Evolutionary conservation across 2,113 vertebrate species (phyloP).

Genomic region (Myotis davidii): DNA sequence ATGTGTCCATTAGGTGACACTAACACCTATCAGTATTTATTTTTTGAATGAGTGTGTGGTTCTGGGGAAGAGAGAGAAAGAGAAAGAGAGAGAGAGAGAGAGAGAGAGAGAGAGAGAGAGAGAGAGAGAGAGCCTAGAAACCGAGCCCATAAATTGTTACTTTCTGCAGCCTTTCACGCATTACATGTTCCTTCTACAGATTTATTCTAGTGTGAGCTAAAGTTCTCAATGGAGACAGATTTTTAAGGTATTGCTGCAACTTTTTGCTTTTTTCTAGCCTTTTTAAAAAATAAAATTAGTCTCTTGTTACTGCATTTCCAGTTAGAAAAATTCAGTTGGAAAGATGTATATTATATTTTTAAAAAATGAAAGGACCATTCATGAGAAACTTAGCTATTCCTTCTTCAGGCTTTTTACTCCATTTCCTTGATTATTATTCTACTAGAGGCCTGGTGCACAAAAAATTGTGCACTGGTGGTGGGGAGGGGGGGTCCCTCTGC

Average conservation of each 20-base stretch:
- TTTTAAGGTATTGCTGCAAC: not conserved
- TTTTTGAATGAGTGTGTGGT: not conserved
- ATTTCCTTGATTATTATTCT: no score
- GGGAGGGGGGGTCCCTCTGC: no score
- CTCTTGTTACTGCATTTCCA: not conserved
- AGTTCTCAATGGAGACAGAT: conserved; percentile 52
- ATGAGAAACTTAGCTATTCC: not conserved
- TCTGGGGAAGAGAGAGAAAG: not conserved
- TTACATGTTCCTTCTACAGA: conserved; percentile 61
- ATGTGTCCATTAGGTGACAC: conserved; percentile 72
- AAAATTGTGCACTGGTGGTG: no score
- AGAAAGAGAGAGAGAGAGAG: not conserved
- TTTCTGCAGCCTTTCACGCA: conserved; percentile 71
- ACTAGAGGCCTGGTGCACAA: no score
- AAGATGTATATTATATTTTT: not conserved
- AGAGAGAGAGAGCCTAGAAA: conserved; percentile 61
- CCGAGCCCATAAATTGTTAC: conserved; percentile 79
- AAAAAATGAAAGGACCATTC: not conserved
- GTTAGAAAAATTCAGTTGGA: not conserved
- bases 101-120: not conserved
- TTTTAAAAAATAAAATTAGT: not conserved
- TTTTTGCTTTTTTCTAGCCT: not conserved
- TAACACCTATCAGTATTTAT: conserved; percentile 54
- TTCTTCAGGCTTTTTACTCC: not conserved
- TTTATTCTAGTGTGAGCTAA: conserved; percentile 71